phyloP scores from a whole-genome alignment of 2,113 vertebrate species.

The Mormyrus lacerda region DNA sequence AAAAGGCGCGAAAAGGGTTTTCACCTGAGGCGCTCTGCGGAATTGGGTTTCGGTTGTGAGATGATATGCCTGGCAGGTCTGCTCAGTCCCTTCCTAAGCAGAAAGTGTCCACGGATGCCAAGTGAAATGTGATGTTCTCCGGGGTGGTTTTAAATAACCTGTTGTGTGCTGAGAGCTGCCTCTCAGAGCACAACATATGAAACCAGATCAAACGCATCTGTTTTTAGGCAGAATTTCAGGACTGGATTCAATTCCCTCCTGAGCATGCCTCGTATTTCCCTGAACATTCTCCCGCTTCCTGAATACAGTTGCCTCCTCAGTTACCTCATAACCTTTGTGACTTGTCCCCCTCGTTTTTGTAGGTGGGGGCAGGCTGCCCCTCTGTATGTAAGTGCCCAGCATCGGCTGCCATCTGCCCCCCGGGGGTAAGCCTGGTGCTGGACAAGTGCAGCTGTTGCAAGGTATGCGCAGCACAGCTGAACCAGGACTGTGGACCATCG shows the following conservation, averaged over 20 bases:
- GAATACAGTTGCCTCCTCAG: not conserved
- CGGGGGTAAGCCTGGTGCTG: constrained; percentile 72
- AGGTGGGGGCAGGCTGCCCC: constrained; percentile 52
- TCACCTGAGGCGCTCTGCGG: not conserved
- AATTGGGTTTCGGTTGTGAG: not conserved
- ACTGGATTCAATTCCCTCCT: not conserved
- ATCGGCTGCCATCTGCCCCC: constrained; percentile 60
- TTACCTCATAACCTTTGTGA: not conserved
- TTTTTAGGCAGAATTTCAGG: not conserved
- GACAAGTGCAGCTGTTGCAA: constrained; percentile 85
- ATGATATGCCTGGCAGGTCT: not conserved
- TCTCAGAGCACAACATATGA: not conserved
- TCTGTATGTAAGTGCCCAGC: constrained; percentile 47
- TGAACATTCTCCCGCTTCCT: not conserved
- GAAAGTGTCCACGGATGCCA: not conserved
- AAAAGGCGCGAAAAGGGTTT: not conserved
- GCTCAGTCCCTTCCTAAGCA: not conserved
- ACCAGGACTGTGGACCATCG: constrained; percentile 77
- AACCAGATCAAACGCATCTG: not conserved
- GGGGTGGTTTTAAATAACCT: not conserved
- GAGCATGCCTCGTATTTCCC: not conserved
- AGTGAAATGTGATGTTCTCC: not conserved
- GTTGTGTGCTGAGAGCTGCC: not conserved
- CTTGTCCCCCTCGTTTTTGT: not conserved
- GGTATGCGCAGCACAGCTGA: constrained; percentile 84